Conservation (phyloP, 2,888 invertebrate species). For the Zhengitettix transpicula region DNA sequence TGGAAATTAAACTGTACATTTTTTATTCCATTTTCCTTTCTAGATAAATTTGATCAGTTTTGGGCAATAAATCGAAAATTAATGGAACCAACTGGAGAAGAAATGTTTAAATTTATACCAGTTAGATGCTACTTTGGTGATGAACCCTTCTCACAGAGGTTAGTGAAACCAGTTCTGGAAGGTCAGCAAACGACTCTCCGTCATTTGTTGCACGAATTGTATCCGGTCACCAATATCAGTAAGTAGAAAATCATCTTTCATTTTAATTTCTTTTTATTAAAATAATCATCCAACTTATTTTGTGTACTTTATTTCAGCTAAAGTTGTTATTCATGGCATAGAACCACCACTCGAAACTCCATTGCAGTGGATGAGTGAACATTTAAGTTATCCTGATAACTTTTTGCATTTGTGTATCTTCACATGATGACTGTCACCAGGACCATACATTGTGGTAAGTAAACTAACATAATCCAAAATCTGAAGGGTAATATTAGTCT, state of each 20-base stretch:
- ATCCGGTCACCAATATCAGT: conserved; percentile 27
- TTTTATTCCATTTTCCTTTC: conserved; percentile 17
- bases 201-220: conserved; percentile 52
- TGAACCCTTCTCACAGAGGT: conserved; percentile 53
- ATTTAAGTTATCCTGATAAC: conserved; percentile 95
- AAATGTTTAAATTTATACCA: conserved; percentile 81
- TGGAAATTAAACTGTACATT: no score
- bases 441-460: no score
- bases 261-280: conserved; percentile 11
- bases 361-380: conserved; percentile 93
- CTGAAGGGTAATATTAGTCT: no score
- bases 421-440: not conserved
- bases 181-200: conserved; percentile 54
- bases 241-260: not conserved
- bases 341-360: conserved; percentile 75
- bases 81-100: conserved; percentile 72
- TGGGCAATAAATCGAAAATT: conserved; percentile 92
- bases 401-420: conserved; percentile 68
- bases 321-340: conserved; percentile 77
- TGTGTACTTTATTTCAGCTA: conserved; percentile 33
- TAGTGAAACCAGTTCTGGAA: conserved; percentile 57
- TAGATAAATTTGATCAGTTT: conserved; percentile 97
- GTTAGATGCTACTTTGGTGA: conserved; percentile 64
- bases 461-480: no score
- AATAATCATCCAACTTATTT: conserved; percentile 1